Percentiles rank a stretch among this genome's conserved stretches.
phyloP scores from a whole-genome alignment of 2,113 vertebrate genomes.

The Penelope pileata region DNA sequence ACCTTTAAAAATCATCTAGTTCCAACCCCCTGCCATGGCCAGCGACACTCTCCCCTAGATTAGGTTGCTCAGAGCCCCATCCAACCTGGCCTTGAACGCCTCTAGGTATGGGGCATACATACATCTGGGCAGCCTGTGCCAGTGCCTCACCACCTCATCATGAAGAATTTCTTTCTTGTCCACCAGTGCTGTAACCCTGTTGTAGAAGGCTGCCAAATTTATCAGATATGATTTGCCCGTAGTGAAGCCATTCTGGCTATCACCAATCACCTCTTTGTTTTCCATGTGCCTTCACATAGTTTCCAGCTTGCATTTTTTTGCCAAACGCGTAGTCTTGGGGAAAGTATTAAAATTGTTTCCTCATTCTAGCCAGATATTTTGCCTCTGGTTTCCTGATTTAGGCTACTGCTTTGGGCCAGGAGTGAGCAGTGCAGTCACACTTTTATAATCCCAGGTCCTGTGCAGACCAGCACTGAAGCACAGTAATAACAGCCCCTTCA shows the following conservation, averaged over 20 bases:
- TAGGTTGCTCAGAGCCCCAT: background rate
- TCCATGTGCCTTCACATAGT: background rate
- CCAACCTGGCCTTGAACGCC: background rate
- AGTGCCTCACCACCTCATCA: background rate
- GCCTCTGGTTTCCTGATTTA: background rate
- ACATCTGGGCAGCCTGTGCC: background rate
- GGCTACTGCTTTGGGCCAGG: background rate
- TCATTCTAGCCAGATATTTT: background rate
- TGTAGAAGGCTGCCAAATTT: background rate
- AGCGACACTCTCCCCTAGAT: background rate
- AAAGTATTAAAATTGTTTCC: background rate
- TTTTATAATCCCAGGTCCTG: background rate
- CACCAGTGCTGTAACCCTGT: background rate
- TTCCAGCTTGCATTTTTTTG: background rate
- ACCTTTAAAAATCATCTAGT: background rate
- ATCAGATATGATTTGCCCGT: background rate
- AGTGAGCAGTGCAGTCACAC: background rate
- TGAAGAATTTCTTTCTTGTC: background rate
- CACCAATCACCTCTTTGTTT: background rate
- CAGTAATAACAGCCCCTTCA: background rate
- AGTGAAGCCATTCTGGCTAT: background rate
- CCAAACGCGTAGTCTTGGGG: background rate
- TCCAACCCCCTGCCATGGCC: background rate
- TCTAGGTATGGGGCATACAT: background rate
- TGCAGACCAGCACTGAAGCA: background rate